phyloP scores from a whole-genome alignment of 2,888 invertebrate species.

The Disparrhopalites patrizii region DNA sequence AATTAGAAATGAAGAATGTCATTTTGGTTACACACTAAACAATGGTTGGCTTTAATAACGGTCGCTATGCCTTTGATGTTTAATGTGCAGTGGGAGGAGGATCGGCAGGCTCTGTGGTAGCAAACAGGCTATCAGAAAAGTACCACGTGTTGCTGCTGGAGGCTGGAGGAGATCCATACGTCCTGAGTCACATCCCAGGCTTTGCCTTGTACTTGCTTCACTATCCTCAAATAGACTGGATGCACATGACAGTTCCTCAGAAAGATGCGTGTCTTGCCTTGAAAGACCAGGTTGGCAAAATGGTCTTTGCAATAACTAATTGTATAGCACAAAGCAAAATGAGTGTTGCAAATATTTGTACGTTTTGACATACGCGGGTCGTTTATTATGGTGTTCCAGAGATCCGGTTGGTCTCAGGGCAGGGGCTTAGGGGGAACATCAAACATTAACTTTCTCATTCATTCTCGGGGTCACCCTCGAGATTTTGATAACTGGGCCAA shows the following conservation, averaged over 20 bases:
- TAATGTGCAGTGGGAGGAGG: constrained; percentile 5
- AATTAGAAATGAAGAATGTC: no score
- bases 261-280: constrained; percentile 2
- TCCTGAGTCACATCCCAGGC: background rate
- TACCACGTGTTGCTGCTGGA: constrained; percentile 3
- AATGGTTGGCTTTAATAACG: no score
- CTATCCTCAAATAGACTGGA: constrained; percentile 10
- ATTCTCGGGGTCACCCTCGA: constrained; percentile 1
- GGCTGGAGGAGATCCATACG: constrained; percentile 5
- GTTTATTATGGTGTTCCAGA: background rate
- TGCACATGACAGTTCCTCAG: constrained; percentile 9
- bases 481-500: constrained; percentile 17
- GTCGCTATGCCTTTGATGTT: no score
- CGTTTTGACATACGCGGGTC: background rate
- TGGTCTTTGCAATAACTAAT: no score
- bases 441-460: background rate
- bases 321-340: no score
- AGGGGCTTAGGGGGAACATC: constrained; percentile 11
- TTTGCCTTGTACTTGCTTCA: background rate
- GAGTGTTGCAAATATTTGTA: no score
- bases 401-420: constrained; percentile 13
- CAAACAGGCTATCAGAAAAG: background rate
- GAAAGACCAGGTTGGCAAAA: background rate
- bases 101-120: background rate
- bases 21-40: no score